Conservation (phyloP, 2,888 invertebrate species). For the Oligia fasciuncula region DNA sequence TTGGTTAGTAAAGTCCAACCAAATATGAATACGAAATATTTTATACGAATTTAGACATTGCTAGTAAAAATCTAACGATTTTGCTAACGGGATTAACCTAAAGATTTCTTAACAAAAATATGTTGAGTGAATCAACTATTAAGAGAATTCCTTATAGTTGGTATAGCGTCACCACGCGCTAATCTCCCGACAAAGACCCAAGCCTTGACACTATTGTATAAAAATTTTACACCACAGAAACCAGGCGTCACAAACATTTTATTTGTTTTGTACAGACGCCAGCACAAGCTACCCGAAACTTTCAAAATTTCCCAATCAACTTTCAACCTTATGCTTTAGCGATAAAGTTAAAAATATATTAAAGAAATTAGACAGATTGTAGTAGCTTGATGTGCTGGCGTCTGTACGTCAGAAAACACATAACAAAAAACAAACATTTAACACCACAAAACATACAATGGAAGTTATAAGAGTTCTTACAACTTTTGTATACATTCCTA, state of each 20-base stretch:
- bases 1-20: too few relatives aligned
- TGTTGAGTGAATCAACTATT: neutral
- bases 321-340: too few relatives aligned
- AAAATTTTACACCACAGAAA: neutral
- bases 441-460: too few relatives aligned
- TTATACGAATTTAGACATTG: neutral
- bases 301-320: too few relatives aligned
- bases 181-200: neutral
- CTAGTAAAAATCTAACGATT: neutral
- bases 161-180: neutral
- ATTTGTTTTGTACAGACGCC: neutral
- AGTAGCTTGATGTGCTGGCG: too few relatives aligned
- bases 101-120: neutral
- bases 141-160: neutral
- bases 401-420: neutral
- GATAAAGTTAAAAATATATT: too few relatives aligned
- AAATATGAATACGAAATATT: too few relatives aligned
- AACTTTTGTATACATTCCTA: conserved; percentile 68
- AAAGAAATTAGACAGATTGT: too few relatives aligned
- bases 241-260: conserved; percentile 24
- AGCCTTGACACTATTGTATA: neutral
- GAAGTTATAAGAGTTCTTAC: conserved; percentile 6
- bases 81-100: neutral
- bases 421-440: too few relatives aligned
- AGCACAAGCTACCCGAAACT: too few relatives aligned